Evolutionary conservation across 2,797 vertebrate genomes (phyloP).

Genomic region (Artibeus jamaicensis): DNA sequence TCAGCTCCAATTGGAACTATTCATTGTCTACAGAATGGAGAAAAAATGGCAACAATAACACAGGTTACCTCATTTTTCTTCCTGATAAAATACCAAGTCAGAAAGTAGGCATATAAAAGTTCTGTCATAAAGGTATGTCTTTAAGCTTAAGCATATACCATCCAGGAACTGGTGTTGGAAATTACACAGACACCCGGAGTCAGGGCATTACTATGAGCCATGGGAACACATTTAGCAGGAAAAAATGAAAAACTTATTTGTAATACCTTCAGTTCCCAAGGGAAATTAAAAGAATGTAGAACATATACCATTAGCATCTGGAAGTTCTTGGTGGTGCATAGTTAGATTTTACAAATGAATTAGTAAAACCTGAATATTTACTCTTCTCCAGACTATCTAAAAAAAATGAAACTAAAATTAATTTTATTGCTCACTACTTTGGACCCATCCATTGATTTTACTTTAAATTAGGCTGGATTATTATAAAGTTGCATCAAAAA

Average conservation of each 20-base stretch:
- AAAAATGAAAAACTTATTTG: background rate
- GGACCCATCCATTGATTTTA: background rate
- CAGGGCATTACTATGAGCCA: background rate
- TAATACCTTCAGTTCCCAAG: background rate
- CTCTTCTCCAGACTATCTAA: background rate
- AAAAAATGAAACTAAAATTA: background rate
- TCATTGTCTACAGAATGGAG: background rate
- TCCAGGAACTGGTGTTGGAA: background rate
- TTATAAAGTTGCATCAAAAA: background rate
- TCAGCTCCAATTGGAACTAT: background rate
- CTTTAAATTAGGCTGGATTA: background rate
- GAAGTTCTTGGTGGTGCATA: background rate
- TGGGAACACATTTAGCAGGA: background rate
- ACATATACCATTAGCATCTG: background rate
- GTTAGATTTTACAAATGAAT: background rate
- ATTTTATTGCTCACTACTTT: background rate
- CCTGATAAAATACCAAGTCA: background rate
- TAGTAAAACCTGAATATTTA: background rate
- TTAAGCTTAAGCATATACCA: background rate
- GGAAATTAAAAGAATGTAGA: conserved; percentile 16
- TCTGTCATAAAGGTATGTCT: background rate
- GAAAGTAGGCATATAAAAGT: background rate
- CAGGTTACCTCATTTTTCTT: background rate
- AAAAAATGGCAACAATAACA: background rate
- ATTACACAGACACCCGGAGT: background rate